These are phyloP conservation scores for Speoplatyrhinus poulsoni DNA, from an alignment of 2,113 vertebrate species.

Conservation along the genomic window DNA sequence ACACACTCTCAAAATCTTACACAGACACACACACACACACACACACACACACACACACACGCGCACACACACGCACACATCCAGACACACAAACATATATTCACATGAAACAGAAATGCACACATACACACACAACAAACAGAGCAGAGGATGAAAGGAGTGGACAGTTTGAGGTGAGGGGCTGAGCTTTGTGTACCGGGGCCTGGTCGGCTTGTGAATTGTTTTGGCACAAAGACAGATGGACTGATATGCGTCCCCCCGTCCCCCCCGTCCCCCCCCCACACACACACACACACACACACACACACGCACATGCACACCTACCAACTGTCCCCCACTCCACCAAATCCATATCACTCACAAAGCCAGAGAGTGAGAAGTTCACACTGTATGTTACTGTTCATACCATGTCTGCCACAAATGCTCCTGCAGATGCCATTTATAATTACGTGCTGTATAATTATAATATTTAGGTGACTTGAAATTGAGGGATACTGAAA, in stretches of 20 bases:
- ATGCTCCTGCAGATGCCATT: too few species aligned
- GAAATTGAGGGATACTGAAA: too few species aligned
- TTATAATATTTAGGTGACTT: too few species aligned
- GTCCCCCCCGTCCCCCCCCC: not conserved
- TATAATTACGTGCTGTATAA: too few species aligned
- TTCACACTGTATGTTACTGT: too few species aligned
- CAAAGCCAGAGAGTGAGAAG: too few species aligned
- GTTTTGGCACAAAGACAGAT: conserved; percentile 42
- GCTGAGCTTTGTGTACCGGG: conserved; percentile 20
- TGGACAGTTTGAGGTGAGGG: conserved; percentile 6
- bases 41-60: not conserved
- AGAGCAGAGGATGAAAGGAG: conserved; percentile 5
- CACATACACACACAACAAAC: conserved; percentile 6
- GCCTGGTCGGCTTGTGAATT: conserved; percentile 27
- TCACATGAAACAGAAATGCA: not conserved
- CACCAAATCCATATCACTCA: too few species aligned
- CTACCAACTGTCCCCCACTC: not conserved
- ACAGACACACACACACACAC: not conserved
- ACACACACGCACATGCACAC: too few species aligned
- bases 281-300: too few species aligned
- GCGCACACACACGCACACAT: conserved; percentile 1
- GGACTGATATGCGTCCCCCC: conserved; percentile 21
- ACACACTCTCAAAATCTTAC: not conserved
- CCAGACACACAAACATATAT: not conserved
- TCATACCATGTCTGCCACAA: too few species aligned